A percentile compares a stretch with the other conserved stretches of the same genome.
These are phyloP conservation scores for Tringa solitaria DNA, from an alignment of 2,113 vertebrate genomes.

Conservation along the genomic window DNA sequence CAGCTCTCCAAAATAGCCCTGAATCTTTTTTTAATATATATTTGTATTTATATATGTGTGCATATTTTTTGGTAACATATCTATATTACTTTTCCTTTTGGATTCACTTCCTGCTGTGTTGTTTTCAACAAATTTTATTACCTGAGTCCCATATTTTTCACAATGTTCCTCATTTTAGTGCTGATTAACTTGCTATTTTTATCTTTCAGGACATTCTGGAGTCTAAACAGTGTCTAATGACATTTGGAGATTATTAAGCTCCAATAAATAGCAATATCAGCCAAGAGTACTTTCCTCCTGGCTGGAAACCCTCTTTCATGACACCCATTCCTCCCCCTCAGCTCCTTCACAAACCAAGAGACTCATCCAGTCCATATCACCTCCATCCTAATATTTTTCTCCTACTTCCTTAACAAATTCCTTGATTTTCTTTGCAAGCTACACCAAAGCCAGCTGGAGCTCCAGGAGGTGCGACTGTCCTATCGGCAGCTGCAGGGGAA, in stretches of 20 bases:
- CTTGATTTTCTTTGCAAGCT: constrained; percentile 73
- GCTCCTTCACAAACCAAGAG: not conserved
- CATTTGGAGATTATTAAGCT: constrained; percentile 30
- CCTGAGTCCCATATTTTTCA: not conserved
- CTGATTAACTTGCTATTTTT: constrained; percentile 34
- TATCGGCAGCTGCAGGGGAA: constrained; percentile 86
- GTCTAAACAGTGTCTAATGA: constrained; percentile 1
- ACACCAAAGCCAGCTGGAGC: constrained; percentile 90
- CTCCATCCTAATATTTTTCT: not conserved
- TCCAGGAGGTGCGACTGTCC: constrained; percentile 89
- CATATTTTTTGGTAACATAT: not conserved
- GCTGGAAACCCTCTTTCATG: constrained; percentile 7
- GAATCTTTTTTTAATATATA: not conserved
- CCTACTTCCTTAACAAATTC: not conserved
- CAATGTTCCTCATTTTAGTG: not conserved
- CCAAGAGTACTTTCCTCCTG: constrained; percentile 32
- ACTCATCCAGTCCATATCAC: not conserved
- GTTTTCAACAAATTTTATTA: not conserved
- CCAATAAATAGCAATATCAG: constrained; percentile 8
- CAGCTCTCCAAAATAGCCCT: not conserved
- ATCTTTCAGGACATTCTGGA: constrained; percentile 23
- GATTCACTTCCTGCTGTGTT: not conserved
- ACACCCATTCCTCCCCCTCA: not conserved
- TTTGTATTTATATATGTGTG: not conserved
- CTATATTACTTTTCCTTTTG: not conserved